Conservation (phyloP, 2,888 invertebrate species). For the Drosophila anceps region DNA sequence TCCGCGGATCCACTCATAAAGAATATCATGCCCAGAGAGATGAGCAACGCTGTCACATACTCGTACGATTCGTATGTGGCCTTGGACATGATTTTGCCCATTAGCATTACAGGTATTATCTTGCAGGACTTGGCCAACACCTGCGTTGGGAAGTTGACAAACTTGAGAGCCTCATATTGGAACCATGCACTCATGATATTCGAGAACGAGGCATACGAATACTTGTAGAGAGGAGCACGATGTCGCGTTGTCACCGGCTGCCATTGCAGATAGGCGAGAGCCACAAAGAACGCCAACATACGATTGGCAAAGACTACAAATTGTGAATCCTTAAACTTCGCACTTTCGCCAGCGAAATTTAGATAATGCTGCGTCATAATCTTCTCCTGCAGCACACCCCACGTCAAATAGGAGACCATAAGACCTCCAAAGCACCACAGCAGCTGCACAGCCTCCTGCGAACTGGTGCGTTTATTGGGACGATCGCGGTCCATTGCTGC, state of each 20-base stretch:
- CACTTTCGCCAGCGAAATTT: conserved; percentile 87
- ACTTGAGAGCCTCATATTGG: conserved; percentile 99
- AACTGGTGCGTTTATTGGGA: conserved; percentile 85
- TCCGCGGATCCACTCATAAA: conserved; percentile 94
- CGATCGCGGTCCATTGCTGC: conserved; percentile 43
- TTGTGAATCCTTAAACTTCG: conserved; percentile 95
- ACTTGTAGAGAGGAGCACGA: conserved; percentile 96
- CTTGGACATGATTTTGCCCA: conserved; percentile 96
- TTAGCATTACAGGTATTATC: conserved; percentile 98
- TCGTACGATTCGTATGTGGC: conserved; percentile 95
- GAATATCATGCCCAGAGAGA: conserved; percentile 96
- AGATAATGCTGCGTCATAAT: conserved; percentile 96
- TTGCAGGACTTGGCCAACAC: conserved; percentile 99
- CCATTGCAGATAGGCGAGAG: conserved; percentile 88
- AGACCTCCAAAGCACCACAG: conserved; percentile 94
- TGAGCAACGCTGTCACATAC: conserved; percentile 94
- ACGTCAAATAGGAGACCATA: conserved; percentile 95
- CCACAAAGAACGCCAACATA: conserved; percentile 92
- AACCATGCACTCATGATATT: conserved; percentile 99
- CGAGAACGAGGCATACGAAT: conserved; percentile 97
- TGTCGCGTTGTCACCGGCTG: conserved; percentile 88
- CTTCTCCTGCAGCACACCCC: conserved; percentile 99
- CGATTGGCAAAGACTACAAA: conserved; percentile 98
- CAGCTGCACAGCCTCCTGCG: conserved; percentile 88
- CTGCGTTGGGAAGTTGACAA: conserved; percentile 99